Conservation (phyloP, 1,140 invertebrate species). For the Eriocheir sinensis region DNA sequence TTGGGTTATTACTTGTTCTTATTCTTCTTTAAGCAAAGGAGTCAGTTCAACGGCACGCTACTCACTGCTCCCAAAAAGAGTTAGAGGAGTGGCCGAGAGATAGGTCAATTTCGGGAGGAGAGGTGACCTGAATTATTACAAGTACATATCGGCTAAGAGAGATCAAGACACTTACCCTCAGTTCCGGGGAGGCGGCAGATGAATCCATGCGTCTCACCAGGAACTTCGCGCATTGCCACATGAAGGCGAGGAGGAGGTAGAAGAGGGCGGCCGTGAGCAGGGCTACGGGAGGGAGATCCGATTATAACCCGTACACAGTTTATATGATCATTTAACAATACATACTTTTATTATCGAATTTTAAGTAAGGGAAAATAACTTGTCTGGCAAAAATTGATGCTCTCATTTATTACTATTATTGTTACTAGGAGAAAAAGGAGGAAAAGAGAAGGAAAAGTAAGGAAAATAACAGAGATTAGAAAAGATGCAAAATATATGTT, state of each 20-base stretch:
- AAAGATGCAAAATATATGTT: neutral
- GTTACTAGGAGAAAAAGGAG: neutral
- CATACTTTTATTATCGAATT: neutral
- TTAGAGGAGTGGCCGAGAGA: no score
- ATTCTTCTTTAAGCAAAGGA: no score
- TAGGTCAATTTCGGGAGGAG: no score
- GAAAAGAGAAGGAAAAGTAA: neutral
- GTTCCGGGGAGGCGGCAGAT: conserved; percentile 57
- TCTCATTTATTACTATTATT: no score
- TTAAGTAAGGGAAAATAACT: neutral
- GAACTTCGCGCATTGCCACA: conserved; percentile 80
- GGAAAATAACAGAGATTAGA: no score
- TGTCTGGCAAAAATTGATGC: neutral
- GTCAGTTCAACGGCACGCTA: neutral
- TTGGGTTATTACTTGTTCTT: neutral
- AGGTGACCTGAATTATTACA: neutral
- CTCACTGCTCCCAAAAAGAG: no score
- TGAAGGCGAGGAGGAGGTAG: conserved; percentile 80
- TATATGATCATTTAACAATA: neutral
- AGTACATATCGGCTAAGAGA: neutral
- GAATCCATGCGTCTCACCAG: conserved; percentile 81
- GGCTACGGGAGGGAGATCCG: conserved; percentile 80
- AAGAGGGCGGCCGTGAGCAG: conserved; percentile 77
- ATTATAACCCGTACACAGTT: neutral
- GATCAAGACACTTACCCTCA: neutral